Conservation (phyloP, 2,797 vertebrate species). For the Sebastes baramenuke region DNA sequence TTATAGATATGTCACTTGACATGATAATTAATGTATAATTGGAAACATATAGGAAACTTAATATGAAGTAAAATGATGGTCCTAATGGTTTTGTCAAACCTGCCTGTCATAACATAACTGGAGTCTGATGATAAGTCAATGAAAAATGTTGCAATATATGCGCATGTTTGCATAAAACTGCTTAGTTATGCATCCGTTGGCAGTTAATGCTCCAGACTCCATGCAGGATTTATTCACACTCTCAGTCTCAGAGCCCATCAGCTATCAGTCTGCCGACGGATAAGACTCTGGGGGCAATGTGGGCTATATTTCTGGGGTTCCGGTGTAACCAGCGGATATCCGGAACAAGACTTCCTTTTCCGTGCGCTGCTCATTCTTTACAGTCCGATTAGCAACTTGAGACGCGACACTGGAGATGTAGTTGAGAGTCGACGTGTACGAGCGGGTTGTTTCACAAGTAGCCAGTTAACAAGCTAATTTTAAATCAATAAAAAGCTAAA, state of each 20-base stretch:
- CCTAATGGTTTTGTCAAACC: slow-evolving; percentile 1
- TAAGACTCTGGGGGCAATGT: too few relatives aligned
- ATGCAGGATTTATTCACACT: neutral
- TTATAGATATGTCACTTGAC: neutral
- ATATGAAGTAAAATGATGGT: neutral
- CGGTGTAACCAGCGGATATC: too few relatives aligned
- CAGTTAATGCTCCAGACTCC: neutral
- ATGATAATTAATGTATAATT: neutral
- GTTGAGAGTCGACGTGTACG: too few relatives aligned
- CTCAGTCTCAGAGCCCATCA: neutral
- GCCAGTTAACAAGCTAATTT: too few relatives aligned
- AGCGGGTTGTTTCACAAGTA: too few relatives aligned
- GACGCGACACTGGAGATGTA: too few relatives aligned
- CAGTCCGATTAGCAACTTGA: too few relatives aligned
- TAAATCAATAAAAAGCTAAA: too few relatives aligned
- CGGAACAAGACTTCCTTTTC: too few relatives aligned
- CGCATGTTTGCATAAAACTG: neutral
- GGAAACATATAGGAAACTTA: neutral
- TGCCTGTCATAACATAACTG: neutral
- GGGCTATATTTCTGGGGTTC: too few relatives aligned
- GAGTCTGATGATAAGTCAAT: neutral
- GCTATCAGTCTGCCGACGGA: too few relatives aligned
- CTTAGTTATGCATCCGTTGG: neutral
- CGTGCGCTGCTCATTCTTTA: too few relatives aligned
- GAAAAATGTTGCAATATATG: neutral